phyloP scores from a whole-genome alignment of 2,113 vertebrate genomes.

The Grammomys surdaster region DNA sequence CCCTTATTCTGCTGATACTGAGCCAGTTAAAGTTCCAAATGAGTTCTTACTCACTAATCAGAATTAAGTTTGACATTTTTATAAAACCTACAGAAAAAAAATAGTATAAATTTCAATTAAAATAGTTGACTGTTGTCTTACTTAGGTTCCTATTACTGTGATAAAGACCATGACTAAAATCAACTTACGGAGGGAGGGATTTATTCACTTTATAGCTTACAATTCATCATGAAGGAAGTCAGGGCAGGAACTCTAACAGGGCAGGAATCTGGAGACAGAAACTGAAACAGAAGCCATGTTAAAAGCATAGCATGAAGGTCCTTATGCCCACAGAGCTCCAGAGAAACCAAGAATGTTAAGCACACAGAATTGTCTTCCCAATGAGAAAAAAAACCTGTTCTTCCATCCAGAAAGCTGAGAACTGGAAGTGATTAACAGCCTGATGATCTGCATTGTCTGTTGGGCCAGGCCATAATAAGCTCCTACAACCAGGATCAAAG shows the following conservation, averaged over 20 bases:
- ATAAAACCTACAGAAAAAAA: slow-evolving; percentile 53
- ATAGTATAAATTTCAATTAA: slow-evolving; percentile 56
- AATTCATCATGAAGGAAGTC: not conserved
- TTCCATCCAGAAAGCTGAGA: not conserved
- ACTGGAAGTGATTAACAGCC: not conserved
- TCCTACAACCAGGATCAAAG: not conserved
- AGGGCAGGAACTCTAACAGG: not conserved
- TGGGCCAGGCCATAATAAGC: not conserved
- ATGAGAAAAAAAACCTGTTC: not conserved
- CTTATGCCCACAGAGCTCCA: not conserved
- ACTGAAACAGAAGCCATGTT: not conserved
- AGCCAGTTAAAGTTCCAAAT: slow-evolving; percentile 54
- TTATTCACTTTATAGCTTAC: not conserved
- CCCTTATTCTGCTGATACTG: slow-evolving; percentile 41
- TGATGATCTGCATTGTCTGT: not conserved
- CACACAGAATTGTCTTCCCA: not conserved
- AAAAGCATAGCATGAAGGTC: not conserved
- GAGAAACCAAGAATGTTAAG: not conserved
- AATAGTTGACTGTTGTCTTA: not conserved
- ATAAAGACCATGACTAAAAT: not conserved
- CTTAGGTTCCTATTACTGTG: not conserved
- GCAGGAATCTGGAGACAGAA: not conserved
- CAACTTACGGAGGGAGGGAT: not conserved
- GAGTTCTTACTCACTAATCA: slow-evolving; percentile 58
- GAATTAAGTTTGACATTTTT: slow-evolving; percentile 52